A percentile compares a stretch with the other conserved stretches of the same genome.
phyloP scores from a whole-genome alignment of 1,140 invertebrate species.

The Caerostris darwini region DNA sequence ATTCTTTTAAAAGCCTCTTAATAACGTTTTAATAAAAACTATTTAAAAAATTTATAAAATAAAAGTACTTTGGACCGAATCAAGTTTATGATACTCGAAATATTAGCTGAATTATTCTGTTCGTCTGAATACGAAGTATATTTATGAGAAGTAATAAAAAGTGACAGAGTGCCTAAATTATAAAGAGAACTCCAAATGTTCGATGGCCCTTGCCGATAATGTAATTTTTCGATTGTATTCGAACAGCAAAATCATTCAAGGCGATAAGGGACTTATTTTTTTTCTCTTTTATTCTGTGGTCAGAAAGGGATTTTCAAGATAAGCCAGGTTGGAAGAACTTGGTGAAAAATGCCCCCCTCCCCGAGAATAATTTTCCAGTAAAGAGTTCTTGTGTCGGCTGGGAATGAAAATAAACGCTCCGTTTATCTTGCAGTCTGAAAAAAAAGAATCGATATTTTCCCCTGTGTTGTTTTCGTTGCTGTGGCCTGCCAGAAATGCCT shows the following conservation, averaged over 20 bases:
- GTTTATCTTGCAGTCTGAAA: background rate
- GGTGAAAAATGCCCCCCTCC: background rate
- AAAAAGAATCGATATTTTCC: background rate
- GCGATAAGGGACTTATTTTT: background rate
- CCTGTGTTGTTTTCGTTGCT: background rate
- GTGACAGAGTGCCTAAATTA: too few species aligned
- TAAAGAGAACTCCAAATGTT: too few species aligned
- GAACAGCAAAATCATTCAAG: background rate
- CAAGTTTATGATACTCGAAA: too few species aligned
- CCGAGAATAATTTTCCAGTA: background rate
- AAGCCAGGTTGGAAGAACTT: background rate
- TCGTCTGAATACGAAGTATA: too few species aligned
- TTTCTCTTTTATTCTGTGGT: background rate
- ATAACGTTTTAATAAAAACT: too few species aligned
- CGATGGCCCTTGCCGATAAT: background rate
- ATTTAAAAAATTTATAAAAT: too few species aligned
- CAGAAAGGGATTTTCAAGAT: background rate
- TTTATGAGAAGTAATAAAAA: too few species aligned
- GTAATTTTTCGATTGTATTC: background rate
- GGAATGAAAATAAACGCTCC: constrained; percentile 1
- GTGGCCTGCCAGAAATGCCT: background rate
- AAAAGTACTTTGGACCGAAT: too few species aligned
- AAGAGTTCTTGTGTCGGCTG: background rate
- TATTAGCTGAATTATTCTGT: too few species aligned
- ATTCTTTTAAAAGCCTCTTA: too few species aligned